These are phyloP conservation scores for Cryptocheilus praepositus DNA, from an alignment of 2,888 invertebrate species.

Conservation along the genomic window DNA sequence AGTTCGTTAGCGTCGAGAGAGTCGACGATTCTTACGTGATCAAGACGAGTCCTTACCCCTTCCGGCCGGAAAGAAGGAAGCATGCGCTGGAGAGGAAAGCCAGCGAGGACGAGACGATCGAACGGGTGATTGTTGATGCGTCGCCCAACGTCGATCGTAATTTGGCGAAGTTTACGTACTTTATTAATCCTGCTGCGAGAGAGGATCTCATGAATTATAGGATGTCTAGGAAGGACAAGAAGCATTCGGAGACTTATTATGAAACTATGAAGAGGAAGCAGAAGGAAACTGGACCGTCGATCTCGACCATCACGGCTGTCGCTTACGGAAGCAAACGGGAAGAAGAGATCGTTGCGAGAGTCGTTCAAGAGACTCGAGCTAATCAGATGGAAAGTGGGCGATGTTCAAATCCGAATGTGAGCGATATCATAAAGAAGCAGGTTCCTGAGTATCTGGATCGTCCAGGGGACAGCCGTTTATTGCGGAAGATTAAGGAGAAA, in stretches of 20 bases:
- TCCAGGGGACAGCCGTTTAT: conserved; percentile 31
- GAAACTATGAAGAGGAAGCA: conserved; percentile 61
- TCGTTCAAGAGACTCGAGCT: neutral
- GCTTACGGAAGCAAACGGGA: neutral
- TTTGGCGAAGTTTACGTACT: conserved; percentile 64
- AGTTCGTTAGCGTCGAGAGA: conserved; percentile 68
- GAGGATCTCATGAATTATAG: conserved; percentile 60
- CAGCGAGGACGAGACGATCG: neutral
- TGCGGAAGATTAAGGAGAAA: conserved; percentile 45
- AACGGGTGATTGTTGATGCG: neutral
- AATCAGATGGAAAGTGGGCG: neutral
- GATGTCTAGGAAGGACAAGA: conserved; percentile 71
- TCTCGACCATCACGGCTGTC: conserved; percentile 42
- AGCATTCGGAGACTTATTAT: conserved; percentile 70
- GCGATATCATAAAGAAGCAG: neutral
- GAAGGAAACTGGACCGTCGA: conserved; percentile 46
- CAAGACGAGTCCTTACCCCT: conserved; percentile 67
- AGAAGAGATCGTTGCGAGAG: neutral
- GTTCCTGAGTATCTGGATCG: conserved; percentile 19
- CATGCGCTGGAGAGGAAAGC: conserved; percentile 20
- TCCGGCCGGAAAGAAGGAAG: conserved; percentile 64
- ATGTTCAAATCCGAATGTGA: neutral
- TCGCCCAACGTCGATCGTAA: conserved; percentile 17
- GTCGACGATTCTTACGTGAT: conserved; percentile 63
- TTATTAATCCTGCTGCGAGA: conserved; percentile 59